Percentiles rank a stretch among this genome's conserved stretches.
phyloP scores from a whole-genome alignment of 64 coral and sea anemone species.

The Montipora capricornis region DNA sequence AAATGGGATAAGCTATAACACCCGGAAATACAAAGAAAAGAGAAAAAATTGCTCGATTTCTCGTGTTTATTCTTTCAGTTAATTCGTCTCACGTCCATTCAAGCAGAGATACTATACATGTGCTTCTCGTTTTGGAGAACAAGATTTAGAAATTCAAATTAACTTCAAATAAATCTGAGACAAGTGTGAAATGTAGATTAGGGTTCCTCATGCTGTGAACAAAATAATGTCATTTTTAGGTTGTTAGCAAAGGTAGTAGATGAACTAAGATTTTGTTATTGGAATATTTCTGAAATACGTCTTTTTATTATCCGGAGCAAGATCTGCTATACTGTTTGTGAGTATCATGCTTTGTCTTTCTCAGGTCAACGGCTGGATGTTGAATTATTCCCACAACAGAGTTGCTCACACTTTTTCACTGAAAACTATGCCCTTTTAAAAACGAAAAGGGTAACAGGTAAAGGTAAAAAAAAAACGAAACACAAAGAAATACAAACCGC shows the following conservation, averaged over 20 bases:
- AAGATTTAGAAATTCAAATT: background rate
- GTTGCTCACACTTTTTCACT: no score
- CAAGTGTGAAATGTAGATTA: constrained; percentile 22
- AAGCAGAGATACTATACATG: background rate
- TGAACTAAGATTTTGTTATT: background rate
- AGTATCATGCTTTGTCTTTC: no score
- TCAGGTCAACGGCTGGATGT: no score
- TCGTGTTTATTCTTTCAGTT: no score
- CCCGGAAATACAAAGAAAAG: no score
- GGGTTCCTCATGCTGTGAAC: background rate
- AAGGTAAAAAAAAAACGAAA: background rate
- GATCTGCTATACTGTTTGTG: no score
- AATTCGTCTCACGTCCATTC: background rate
- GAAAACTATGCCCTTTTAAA: background rate
- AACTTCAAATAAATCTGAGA: background rate
- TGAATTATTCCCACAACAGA: no score
- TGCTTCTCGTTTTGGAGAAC: background rate
- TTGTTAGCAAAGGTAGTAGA: background rate
- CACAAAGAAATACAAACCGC: background rate
- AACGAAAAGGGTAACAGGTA: background rate
- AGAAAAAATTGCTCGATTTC: no score
- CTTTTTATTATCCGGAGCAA: constrained; percentile 9
- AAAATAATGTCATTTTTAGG: constrained; percentile 7
- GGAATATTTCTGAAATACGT: background rate
- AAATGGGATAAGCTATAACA: no score